Evolutionary conservation across 2,797 vertebrate species (phyloP).

Genomic region (Channa striata): DNA sequence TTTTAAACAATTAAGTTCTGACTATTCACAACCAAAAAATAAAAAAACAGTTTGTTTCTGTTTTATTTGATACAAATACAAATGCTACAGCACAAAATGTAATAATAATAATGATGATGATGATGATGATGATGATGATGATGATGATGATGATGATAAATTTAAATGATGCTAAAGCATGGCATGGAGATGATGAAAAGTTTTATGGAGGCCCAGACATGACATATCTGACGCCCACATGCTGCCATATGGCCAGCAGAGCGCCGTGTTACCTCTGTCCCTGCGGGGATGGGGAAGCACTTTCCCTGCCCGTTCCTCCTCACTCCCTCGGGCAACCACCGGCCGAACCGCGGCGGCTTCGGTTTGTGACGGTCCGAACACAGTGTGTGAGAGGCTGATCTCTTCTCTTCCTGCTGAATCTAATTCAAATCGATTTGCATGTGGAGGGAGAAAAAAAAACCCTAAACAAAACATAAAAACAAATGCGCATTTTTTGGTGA

Average conservation of each 20-base stretch:
- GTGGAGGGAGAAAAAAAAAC: too few relatives aligned
- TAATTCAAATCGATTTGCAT: not conserved
- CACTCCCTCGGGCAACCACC: constrained; percentile 49
- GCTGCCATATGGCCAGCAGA: constrained; percentile 70
- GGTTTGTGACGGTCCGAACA: constrained; percentile 8
- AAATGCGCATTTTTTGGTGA: not conserved
- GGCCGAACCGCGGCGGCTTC: not conserved
- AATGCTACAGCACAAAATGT: not conserved
- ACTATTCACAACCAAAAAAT: not conserved
- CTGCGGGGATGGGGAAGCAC: constrained; percentile 52
- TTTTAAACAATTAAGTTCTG: not conserved
- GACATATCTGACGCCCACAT: constrained; percentile 46
- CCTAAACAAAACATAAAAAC: not conserved
- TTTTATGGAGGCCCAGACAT: constrained; percentile 32
- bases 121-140: not conserved
- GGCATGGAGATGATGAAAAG: constrained; percentile 4
- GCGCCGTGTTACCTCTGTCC: constrained; percentile 52
- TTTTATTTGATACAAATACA: not conserved
- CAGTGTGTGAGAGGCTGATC: not conserved
- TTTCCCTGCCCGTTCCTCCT: constrained; percentile 50
- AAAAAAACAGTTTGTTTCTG: not conserved
- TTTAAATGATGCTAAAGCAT: not conserved
- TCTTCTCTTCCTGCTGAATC: not conserved
- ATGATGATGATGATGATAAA: not conserved
- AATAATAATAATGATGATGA: not conserved